Base-by-base conservation (phyloP, 64 coral and sea anemone species). In the Platygyra sinensis region DNA sequence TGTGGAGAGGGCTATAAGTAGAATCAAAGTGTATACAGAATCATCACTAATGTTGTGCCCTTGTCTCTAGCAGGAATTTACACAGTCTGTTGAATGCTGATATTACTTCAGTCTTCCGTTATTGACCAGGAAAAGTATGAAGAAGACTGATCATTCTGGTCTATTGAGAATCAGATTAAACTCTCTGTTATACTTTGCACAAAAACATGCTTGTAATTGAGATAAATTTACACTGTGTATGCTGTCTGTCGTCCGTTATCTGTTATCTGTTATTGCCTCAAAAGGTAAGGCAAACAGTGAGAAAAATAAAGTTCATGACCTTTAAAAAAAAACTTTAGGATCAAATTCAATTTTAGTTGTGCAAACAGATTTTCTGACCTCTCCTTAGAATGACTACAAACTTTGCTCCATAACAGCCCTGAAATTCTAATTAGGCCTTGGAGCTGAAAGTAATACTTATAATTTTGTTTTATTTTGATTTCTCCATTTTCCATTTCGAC, bases 11-110 rank as follows among this genome's bases (percentile, higher is more conserved):
- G 87, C 87, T 29, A 79, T 79, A n/a, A 89, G 87, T 69, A 42
- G 63, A 80, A 90, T 90, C 22, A 90, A 90, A 14, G 82, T 90
- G 77, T n/a, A n/a, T 90, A 82, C 77, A 90, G 82, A 67, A 90
- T 73, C 33, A 90, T 90, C 54, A 67, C 62, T 60, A 90, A 82
- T 82, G 88, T 90, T 79, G 88, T 90, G 63, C 88, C 88, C 31
- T 20, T 90, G 60, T 67, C 88, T 39, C 77, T 90, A 5, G 77
- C 77, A 51, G 88, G 75, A 5, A 77, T 89, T 60, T 89, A 57
- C 55, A 89, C 73, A 61, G 55, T 89, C 20, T 78, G 87, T 74
- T 76, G 87, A n/a, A 89, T 89, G 73, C 75, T 89, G 32, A 10
- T 60, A 49, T 75, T 77, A 77, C 78, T 88, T 77, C 74, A 89